Evolutionary conservation across 2,888 invertebrate species (phyloP).

Genomic region (Adineta ricciae): DNA sequence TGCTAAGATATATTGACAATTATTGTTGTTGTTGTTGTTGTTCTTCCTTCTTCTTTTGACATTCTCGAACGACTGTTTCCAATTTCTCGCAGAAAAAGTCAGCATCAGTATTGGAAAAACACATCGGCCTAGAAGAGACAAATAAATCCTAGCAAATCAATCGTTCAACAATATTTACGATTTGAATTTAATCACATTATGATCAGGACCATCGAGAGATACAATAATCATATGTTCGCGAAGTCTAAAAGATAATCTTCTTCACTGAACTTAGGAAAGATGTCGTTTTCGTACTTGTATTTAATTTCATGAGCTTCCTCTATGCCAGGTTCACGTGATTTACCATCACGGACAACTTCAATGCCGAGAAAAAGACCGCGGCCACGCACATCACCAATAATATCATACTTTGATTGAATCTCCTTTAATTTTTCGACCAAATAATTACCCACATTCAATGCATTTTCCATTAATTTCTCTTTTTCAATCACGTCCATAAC

Average conservation of each 20-base stretch:
- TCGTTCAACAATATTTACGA: background rate
- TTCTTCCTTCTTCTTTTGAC: background rate
- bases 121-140: background rate
- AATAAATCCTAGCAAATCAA: background rate
- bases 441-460: slow-evolving; percentile 69
- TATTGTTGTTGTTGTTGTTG: background rate
- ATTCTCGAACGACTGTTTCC: background rate
- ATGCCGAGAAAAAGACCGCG: slow-evolving; percentile 83
- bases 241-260: background rate
- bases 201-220: background rate
- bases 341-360: slow-evolving; percentile 72
- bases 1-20: background rate
- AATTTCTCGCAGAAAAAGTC: background rate
- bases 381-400: slow-evolving; percentile 66
- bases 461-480: slow-evolving; percentile 73
- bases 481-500: slow-evolving; percentile 83
- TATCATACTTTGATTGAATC: slow-evolving; percentile 62
- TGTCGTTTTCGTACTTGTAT: slow-evolving; percentile 39
- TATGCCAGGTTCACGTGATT: slow-evolving; percentile 70
- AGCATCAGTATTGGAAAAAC: background rate
- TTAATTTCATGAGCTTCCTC: slow-evolving; percentile 58
- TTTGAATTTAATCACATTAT: background rate
- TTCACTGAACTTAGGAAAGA: no score
- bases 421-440: slow-evolving; percentile 59
- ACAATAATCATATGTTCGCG: background rate